phyloP scores from a whole-genome alignment of 2,888 invertebrate genomes.

The Malacosoma neustria region DNA sequence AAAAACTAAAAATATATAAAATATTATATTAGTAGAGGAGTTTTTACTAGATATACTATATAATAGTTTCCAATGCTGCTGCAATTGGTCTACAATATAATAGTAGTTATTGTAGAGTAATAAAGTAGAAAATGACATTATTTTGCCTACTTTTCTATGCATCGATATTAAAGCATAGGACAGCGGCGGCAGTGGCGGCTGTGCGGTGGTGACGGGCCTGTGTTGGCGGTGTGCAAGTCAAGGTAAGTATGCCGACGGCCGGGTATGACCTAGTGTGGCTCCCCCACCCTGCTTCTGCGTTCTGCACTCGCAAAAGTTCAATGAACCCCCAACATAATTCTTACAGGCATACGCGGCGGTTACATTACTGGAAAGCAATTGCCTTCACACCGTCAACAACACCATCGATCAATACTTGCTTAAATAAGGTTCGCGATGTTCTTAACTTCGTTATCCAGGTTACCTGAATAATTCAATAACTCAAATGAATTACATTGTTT shows the following conservation, averaged over 20 bases:
- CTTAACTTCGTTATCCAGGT: constrained; percentile 10
- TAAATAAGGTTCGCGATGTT: constrained; percentile 3
- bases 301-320: constrained; percentile 73
- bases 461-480: constrained; percentile 3
- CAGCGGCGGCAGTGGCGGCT: constrained; percentile 23
- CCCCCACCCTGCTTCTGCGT: constrained; percentile 58
- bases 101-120: background rate
- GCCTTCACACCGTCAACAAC: constrained; percentile 27
- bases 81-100: background rate
- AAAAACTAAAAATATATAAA: no score
- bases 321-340: constrained; percentile 67
- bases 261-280: constrained; percentile 67
- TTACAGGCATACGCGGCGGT: constrained; percentile 66
- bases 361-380: constrained; percentile 71
- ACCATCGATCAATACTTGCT: constrained; percentile 14
- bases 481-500: background rate
- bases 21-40: no score
- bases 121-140: background rate
- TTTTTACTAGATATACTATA: no score
- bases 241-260: constrained; percentile 74
- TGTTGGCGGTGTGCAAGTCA: constrained; percentile 48
- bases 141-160: constrained; percentile 61
- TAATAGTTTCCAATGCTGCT: no score
- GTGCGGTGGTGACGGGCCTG: constrained; percentile 18
- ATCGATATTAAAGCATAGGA: constrained; percentile 34